A percentile compares a stretch with the other conserved stretches of the same genome.
These are phyloP conservation scores for Tyto alba DNA, from an alignment of 2,113 vertebrate species.

Conservation along the genomic window DNA sequence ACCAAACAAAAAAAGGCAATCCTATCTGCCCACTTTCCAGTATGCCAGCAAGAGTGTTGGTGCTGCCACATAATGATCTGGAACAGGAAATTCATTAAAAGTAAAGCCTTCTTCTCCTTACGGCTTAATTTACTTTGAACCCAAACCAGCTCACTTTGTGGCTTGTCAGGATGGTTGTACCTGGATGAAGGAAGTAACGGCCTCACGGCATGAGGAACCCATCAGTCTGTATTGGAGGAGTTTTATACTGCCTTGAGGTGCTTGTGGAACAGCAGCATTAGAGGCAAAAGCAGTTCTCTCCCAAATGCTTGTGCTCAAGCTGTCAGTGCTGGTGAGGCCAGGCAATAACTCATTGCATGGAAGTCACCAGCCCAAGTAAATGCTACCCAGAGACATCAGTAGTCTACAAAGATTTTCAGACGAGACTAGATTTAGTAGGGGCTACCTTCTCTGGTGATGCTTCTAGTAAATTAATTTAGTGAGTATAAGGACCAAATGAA, in stretches of 20 bases:
- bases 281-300: background rate
- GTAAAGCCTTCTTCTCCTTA: background rate
- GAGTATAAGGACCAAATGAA: background rate
- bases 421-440: background rate
- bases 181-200: background rate
- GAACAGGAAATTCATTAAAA: background rate
- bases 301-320: background rate
- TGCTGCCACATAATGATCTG: background rate
- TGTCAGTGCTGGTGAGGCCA: background rate
- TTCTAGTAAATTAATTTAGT: background rate
- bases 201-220: background rate
- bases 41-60: background rate
- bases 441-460: background rate
- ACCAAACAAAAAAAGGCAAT: background rate
- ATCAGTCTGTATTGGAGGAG: background rate
- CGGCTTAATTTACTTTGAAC: background rate
- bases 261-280: background rate
- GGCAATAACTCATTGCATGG: background rate
- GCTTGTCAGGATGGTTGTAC: background rate
- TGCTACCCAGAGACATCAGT: background rate
- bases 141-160: background rate
- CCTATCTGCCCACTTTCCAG: background rate
- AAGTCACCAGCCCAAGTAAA: background rate
- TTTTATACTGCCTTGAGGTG: background rate
- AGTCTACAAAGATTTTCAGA: background rate